Percentiles rank a stretch among this genome's conserved stretches.
Evolutionary conservation across 2,797 vertebrate genomes (phyloP).

Genomic region (Anguilla pacifica): DNA sequence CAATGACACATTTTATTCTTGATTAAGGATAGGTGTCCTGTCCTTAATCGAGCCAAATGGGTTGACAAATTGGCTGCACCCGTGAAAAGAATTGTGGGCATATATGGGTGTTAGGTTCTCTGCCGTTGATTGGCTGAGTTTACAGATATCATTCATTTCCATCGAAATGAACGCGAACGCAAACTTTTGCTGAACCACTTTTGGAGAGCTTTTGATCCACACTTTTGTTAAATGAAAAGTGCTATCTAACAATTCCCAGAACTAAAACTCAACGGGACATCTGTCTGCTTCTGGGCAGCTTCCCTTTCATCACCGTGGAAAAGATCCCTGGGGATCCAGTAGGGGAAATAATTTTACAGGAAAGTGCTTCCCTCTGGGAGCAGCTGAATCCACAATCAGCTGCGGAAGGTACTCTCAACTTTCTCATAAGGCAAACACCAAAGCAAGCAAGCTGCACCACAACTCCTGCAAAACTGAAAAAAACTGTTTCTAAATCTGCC

Average conservation of each 20-base stretch:
- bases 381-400: conserved; percentile 61
- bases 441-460: conserved; percentile 42
- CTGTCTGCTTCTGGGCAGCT: conserved; percentile 58
- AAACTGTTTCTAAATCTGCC: not conserved
- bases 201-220: conserved; percentile 47
- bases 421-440: conserved; percentile 50
- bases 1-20: not conserved
- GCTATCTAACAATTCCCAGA: conserved; percentile 54
- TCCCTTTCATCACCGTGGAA: conserved; percentile 61
- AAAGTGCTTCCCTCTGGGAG: conserved; percentile 52
- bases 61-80: not conserved
- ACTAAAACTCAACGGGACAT: conserved; percentile 57
- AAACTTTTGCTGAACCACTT: conserved; percentile 17
- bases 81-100: not conserved
- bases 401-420: conserved; percentile 49
- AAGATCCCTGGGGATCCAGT: conserved; percentile 53
- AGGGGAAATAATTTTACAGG: conserved; percentile 53
- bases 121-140: not conserved
- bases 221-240: conserved; percentile 52
- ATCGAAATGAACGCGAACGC: not conserved
- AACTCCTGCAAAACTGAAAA: not conserved
- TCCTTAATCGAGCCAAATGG: not conserved
- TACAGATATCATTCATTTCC: not conserved
- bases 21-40: not conserved
- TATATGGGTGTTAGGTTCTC: not conserved